Base-by-base conservation (phyloP, 30 jellyfish, hydroid and myxozoan genomes). In the Rhopilema esculentum region DNA sequence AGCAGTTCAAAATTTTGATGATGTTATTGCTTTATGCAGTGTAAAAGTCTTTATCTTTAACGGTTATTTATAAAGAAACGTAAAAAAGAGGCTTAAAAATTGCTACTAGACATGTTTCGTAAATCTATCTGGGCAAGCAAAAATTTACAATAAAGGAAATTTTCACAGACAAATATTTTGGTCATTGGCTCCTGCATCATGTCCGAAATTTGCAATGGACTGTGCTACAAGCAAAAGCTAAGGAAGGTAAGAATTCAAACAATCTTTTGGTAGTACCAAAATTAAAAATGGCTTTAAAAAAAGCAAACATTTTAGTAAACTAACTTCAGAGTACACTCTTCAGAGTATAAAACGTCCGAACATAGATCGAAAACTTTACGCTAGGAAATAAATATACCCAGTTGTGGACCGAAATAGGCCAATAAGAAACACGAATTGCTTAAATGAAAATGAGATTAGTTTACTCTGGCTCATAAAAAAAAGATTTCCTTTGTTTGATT, bases 201-300 rank as follows among this genome's bases (percentile, higher is more conserved):
- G 84, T 26, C 84, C 33, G 84, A 73, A 29, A 40, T 73, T 49
- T 73, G 84, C 69, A 33, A 21, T 33, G 84, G 84, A 32, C 67
- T 73, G 26, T 73, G 84, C 69, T 73, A 73, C 69, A 33, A 40
- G 57, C 69, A 62, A 73, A 73, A 73, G 69, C 69, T 73, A 16
- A 29, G 27, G 26, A 73, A 73, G 69, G 69, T 73, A 73, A 26
- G 57, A 29, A 69, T 64, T 15, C 30, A 64, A 26, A 64, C 74
- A 23, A n/a, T n/a, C 31, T 26, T 64, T n/a, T n/a, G 27, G 27
- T 23, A 16, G 31, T 64, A n/a, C 74, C 27, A n/a, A 64, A 64
- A 64, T n/a, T 0, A 26, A 26, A 23, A 1, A 23, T 64, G 30
- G 31, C 2, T n/a, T n/a, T 23, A 23, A 64, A 64, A 23, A 64